These are phyloP conservation scores for Ctenicera cuprea DNA, from an alignment of 2,888 invertebrate species.

Conservation along the genomic window DNA sequence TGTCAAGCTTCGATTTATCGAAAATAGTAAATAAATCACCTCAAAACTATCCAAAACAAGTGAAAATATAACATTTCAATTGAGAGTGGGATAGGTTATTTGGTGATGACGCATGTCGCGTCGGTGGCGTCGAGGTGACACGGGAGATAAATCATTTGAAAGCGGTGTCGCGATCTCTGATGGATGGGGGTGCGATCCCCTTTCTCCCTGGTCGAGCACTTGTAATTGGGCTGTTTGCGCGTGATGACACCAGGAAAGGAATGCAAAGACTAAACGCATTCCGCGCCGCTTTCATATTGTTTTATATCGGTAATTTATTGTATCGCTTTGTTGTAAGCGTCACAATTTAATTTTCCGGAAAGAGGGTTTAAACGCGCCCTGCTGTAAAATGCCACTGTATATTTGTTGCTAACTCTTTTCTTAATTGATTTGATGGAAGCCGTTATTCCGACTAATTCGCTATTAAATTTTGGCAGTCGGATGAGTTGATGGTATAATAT, in stretches of 20 bases:
- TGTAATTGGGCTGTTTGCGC: constrained; percentile 64
- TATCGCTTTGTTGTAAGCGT: constrained; percentile 71
- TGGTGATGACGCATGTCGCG: constrained; percentile 68
- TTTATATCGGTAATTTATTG: constrained; percentile 72
- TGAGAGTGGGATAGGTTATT: constrained; percentile 67
- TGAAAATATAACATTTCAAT: constrained; percentile 64
- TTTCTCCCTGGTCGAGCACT: constrained; percentile 56
- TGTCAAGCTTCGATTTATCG: constrained; percentile 61
- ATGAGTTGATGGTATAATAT: constrained; percentile 28
- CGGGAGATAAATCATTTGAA: constrained; percentile 66
- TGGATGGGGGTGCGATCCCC: constrained; percentile 62
- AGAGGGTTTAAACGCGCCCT: constrained; percentile 62
- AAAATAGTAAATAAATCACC: constrained; percentile 64
- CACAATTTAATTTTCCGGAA: constrained; percentile 68
- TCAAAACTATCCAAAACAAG: constrained; percentile 60
- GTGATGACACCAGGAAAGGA: constrained; percentile 68
- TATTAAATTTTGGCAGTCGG: constrained; percentile 59
- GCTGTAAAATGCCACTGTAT: constrained; percentile 63
- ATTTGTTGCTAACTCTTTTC: constrained; percentile 67
- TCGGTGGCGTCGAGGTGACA: constrained; percentile 66
- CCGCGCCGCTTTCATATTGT: constrained; percentile 70
- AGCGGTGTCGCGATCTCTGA: constrained; percentile 64
- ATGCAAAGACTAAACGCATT: constrained; percentile 70
- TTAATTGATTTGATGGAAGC: constrained; percentile 66
- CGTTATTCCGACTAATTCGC: constrained; percentile 65